Evolutionary conservation across 2,113 vertebrate species (phyloP).

Genomic region (Sporophila hypoxantha): DNA sequence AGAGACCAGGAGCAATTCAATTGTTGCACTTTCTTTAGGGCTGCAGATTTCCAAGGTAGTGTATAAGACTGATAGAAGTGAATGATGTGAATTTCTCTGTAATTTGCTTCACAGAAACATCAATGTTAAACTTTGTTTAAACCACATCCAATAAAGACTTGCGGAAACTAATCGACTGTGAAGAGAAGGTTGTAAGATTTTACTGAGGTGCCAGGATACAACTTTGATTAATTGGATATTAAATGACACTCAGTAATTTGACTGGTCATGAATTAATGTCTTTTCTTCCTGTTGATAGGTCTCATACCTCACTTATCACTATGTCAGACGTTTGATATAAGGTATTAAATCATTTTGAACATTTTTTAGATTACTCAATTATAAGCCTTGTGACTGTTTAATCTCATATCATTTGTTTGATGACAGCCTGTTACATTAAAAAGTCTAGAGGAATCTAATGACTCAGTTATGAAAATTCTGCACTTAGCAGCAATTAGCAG

Average conservation of each 20-base stretch:
- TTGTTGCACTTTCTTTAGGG: background rate
- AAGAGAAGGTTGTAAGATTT: slow-evolving; percentile 35
- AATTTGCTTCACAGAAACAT: background rate
- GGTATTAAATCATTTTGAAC: slow-evolving; percentile 45
- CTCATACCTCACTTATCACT: slow-evolving; percentile 53
- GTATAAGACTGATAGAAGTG: background rate
- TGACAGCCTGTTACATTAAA: slow-evolving; percentile 4
- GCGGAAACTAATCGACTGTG: slow-evolving; percentile 20
- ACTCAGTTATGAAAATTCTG: slow-evolving; percentile 15
- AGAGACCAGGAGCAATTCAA: background rate
- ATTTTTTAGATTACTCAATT: slow-evolving; percentile 48
- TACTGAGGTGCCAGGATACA: slow-evolving; percentile 14
- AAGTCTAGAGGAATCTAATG: slow-evolving; percentile 23
- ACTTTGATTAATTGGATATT: slow-evolving; percentile 57
- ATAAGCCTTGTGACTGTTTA: slow-evolving; percentile 42
- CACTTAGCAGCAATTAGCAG: slow-evolving; percentile 1
- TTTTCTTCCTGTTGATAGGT: slow-evolving; percentile 48
- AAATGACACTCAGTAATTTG: slow-evolving; percentile 45
- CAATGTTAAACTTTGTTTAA: slow-evolving; percentile 26
- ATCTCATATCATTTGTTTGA: slow-evolving; percentile 46
- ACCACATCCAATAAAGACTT: slow-evolving; percentile 12
- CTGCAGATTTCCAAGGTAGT: background rate
- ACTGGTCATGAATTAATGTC: slow-evolving; percentile 43
- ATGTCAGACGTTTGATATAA: slow-evolving; percentile 14
- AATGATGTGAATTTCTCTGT: background rate